Evolutionary conservation across 2,888 invertebrate species (phyloP), one percentile per base, ranked within the genome.

Genomic region (Phyto melanocephala): DNA sequence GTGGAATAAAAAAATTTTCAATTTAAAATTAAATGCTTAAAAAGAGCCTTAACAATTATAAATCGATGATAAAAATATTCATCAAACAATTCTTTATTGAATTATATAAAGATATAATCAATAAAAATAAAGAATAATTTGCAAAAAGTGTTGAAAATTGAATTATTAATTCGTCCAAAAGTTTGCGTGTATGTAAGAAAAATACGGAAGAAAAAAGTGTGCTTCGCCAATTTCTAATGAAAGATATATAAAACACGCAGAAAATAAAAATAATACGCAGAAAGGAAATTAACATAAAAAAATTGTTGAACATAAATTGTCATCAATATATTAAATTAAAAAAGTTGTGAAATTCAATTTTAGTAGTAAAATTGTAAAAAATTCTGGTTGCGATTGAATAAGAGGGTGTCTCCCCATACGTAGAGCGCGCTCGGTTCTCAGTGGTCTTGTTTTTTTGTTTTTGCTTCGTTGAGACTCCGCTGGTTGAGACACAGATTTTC

Each of bases 1-100:
- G 85, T 83, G 63, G 76, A 76, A 72, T 85, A 80, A 65, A 85
- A 84, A 65, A 81, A 71, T 75, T 86, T 85, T 84, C 63, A 85
- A 86, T 78, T n/a, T 82, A 65, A 77, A 85, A 80, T 71, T 78
- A 75, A 63, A 52, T 24, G 20, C 22, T 28, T 72, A 42, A 8
- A 58, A 40, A 76, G 68, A 20, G 45, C 42, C 52, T 42, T 15
- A 63, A 72, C 68, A 58, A 8, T 45, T 42, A 28, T 24, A 62
- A 80, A 72, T 74, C 75, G 45, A 17, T 15, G 13, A 70, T 22
- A 68, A 82, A 76, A 37, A 65, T 84, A 47, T 28, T 68, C 37
- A 76, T 33, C 77, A 76, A 84, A 62, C 24, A 42, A 40, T 56
- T 17, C 6, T 45, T 11, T 15, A 74, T 15, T 10, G 33, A 50